These are phyloP conservation scores for Cloeon dipterum DNA, from an alignment of 2,888 invertebrate species.

Conservation along the genomic window DNA sequence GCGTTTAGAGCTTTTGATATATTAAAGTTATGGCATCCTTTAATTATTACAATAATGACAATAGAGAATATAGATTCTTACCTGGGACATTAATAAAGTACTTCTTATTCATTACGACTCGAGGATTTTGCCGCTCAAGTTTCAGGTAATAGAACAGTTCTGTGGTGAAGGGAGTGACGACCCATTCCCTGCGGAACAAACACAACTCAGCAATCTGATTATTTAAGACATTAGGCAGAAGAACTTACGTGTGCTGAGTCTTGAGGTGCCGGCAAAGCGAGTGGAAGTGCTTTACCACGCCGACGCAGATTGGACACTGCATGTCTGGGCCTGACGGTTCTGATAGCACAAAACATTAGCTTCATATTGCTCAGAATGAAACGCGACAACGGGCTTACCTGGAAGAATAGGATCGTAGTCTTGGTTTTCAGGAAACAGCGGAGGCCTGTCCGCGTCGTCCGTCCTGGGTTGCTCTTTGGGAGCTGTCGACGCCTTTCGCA, in stretches of 20 bases:
- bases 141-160: conserved; percentile 4
- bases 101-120: conserved; percentile 3
- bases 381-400: background rate
- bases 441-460: too few species aligned
- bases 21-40: too few species aligned
- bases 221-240: background rate
- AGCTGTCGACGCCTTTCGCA: too few species aligned
- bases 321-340: conserved; percentile 2
- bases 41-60: too few species aligned
- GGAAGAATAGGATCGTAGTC: background rate
- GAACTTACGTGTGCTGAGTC: conserved; percentile 4
- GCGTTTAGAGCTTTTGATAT: too few species aligned
- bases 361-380: background rate
- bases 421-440: too few species aligned
- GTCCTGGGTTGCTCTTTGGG: too few species aligned
- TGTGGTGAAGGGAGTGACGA: conserved; percentile 4
- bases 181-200: conserved; percentile 3
- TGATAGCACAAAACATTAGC: background rate
- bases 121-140: conserved; percentile 3
- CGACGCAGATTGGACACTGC: conserved; percentile 4
- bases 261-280: conserved; percentile 5
- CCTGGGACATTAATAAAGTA: conserved; percentile 4
- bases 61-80: too few species aligned
- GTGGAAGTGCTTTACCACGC: conserved; percentile 4
- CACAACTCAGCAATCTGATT: too few species aligned